Conservation (phyloP, 1,140 invertebrate genomes). For the Cydia strobilella region DNA sequence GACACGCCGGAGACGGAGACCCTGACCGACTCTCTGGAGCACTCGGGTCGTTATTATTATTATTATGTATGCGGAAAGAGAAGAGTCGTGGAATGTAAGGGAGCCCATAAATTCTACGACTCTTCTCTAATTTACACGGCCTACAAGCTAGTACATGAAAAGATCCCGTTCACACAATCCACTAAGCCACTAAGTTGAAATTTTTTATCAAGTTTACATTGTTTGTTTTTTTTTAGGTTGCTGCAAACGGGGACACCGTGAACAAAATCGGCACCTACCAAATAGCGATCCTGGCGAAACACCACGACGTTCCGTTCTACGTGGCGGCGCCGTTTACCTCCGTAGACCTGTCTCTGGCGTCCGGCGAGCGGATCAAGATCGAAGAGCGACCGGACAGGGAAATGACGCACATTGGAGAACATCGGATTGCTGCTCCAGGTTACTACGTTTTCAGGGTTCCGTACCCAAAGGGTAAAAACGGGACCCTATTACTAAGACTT, state of each 20-base stretch:
- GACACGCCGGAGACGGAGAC: no score
- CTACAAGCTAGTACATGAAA: conserved; percentile 96
- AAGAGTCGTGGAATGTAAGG: no score
- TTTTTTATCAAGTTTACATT: no score
- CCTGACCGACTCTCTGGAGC: no score
- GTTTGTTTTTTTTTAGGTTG: conserved; percentile 80
- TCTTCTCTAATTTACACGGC: no score
- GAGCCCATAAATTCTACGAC: no score
- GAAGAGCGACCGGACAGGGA: conserved; percentile 95
- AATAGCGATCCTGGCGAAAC: conserved; percentile 94
- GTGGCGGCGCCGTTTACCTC: conserved; percentile 96
- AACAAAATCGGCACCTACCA: conserved; percentile 99
- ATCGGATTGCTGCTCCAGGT: conserved; percentile 92
- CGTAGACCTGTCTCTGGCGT: conserved; percentile 90
- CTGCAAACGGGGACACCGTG: conserved; percentile 98
- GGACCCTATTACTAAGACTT: no score
- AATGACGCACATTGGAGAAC: conserved; percentile 92
- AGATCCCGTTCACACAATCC: conserved; percentile 92
- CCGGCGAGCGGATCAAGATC: conserved; percentile 93
- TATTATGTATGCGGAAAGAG: no score
- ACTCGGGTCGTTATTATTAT: no score
- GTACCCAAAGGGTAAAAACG: no score
- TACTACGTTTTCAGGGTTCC: conserved; percentile 7
- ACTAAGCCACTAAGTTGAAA: no score
- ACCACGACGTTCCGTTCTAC: conserved; percentile 97